Evolutionary conservation across 2,888 invertebrate species (phyloP).

Genomic region (Antitype chi): DNA sequence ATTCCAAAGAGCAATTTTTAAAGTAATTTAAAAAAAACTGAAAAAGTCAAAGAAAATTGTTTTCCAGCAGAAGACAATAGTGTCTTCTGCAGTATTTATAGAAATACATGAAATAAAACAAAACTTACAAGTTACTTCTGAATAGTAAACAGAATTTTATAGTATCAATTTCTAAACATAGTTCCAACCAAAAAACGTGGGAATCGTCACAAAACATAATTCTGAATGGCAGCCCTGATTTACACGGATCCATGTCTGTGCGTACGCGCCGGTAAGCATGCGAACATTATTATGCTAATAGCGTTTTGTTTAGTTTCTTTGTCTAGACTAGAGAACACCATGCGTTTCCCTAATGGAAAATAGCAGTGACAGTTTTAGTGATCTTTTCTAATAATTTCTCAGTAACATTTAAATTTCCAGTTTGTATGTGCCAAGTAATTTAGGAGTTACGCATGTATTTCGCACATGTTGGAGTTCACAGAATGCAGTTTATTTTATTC

Average conservation of each 20-base stretch:
- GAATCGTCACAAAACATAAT: conserved; percentile 46
- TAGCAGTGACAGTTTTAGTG: conserved; percentile 24
- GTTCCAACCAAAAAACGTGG: conserved; percentile 51
- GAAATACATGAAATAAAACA: not conserved
- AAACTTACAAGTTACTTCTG: not conserved
- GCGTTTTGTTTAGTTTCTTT: conserved; percentile 65
- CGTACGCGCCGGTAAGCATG: conserved; percentile 62
- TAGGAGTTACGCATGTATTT: conserved; percentile 8
- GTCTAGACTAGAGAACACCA: conserved; percentile 44
- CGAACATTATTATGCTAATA: conserved; percentile 63
- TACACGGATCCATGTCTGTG: conserved; percentile 59
- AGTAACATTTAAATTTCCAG: not conserved
- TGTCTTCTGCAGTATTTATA: too few species aligned
- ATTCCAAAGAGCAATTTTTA: not conserved
- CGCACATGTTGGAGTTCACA: conserved; percentile 19
- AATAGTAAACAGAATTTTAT: not conserved
- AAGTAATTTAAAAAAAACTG: not conserved
- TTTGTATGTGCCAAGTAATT: not conserved
- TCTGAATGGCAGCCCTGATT: conserved; percentile 62
- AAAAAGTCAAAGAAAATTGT: not conserved
- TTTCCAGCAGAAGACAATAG: not conserved
- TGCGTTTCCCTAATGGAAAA: conserved; percentile 51
- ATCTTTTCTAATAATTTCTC: conserved; percentile 7
- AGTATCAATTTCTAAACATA: conserved; percentile 53
- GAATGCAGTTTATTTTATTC: not conserved